phyloP scores from a whole-genome alignment of 2,888 invertebrate genomes.

The Erebia palarica region DNA sequence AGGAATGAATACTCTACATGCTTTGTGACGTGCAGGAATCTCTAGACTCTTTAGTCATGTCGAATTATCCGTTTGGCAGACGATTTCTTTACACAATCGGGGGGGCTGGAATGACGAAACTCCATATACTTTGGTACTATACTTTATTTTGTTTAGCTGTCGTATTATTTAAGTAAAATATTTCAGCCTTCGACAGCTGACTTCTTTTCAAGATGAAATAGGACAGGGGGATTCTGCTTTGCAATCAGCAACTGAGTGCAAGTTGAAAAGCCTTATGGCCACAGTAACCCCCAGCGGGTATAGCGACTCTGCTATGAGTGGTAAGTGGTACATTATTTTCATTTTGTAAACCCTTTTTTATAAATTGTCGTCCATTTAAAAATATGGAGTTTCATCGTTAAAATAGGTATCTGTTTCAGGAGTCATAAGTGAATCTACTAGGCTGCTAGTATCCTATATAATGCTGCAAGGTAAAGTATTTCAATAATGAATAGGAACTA shows the following conservation, averaged over 20 bases:
- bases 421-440: slow-evolving; percentile 55
- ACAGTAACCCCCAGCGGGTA: slow-evolving; percentile 52
- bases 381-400: neutral
- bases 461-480: slow-evolving; percentile 56
- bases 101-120: too few relatives aligned
- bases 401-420: slow-evolving; percentile 52
- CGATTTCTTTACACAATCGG: too few relatives aligned
- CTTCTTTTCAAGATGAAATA: slow-evolving; percentile 58
- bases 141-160: neutral
- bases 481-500: neutral
- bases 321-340: slow-evolving; percentile 41
- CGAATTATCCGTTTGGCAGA: too few relatives aligned
- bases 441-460: slow-evolving; percentile 58
- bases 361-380: neutral
- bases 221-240: slow-evolving; percentile 48
- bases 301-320: slow-evolving; percentile 46
- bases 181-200: slow-evolving; percentile 60
- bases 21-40: too few relatives aligned
- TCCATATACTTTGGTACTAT: too few relatives aligned
- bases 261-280: slow-evolving; percentile 55
- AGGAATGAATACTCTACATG: too few relatives aligned
- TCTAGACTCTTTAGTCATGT: too few relatives aligned
- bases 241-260: slow-evolving; percentile 47
- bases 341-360: neutral
- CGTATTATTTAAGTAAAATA: neutral